A percentile compares a stretch with the other conserved stretches of the same genome.
Conservation (phyloP, 2,113 vertebrate species). For the Puffinus mauretanicus region DNA sequence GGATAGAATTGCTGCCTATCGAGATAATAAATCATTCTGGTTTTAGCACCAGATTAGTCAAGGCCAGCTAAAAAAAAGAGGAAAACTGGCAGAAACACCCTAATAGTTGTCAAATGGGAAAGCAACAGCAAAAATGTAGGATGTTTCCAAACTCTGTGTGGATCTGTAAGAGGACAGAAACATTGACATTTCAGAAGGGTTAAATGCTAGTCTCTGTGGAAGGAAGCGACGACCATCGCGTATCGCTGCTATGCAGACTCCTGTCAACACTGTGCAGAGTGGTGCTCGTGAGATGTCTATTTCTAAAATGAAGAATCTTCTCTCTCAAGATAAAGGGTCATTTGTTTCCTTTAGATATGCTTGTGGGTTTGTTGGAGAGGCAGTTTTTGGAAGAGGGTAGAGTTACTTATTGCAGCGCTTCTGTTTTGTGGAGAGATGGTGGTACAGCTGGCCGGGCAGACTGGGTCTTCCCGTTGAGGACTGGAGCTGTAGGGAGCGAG, state of each 20-base stretch:
- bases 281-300: background rate
- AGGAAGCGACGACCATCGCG: background rate
- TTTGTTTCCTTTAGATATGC: conserved; percentile 9
- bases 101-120: background rate
- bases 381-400: background rate
- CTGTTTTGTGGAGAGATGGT: background rate
- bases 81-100: background rate
- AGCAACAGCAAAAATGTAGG: background rate
- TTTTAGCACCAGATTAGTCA: background rate
- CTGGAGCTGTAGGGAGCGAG: background rate
- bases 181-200: background rate
- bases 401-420: background rate
- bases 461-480: background rate
- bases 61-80: background rate
- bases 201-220: background rate
- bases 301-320: background rate
- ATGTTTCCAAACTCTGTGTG: background rate
- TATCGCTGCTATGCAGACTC: background rate
- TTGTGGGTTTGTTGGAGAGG: background rate
- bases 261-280: background rate
- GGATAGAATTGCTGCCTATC: background rate
- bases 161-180: background rate
- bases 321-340: background rate
- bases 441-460: background rate
- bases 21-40: background rate